Evolutionary conservation across 2,797 vertebrate genomes (phyloP).

Genomic region (Hybognathus amarus): DNA sequence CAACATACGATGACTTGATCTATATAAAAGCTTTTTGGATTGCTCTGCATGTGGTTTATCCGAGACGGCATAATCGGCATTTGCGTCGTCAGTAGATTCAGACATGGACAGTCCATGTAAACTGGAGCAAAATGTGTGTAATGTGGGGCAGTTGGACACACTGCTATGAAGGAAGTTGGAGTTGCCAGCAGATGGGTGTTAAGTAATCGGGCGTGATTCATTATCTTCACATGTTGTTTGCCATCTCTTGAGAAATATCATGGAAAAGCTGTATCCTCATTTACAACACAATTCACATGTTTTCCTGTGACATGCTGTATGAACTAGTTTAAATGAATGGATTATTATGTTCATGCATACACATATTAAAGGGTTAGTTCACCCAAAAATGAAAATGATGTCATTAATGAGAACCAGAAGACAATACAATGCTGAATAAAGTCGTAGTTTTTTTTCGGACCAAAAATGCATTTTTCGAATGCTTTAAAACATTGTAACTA

Average conservation of each 20-base stretch:
- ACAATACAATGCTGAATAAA: too few species aligned
- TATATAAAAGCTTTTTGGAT: neutral
- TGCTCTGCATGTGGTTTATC: neutral
- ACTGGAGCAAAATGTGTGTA: constrained; percentile 43
- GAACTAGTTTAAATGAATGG: neutral
- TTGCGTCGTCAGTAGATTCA: neutral
- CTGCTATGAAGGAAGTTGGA: constrained; percentile 15
- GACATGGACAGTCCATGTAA: constrained; percentile 12
- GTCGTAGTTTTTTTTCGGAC: too few species aligned
- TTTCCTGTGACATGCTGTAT: neutral
- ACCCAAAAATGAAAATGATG: too few species aligned
- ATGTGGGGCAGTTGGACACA: constrained; percentile 52
- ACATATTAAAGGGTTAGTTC: neutral
- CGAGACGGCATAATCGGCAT: neutral
- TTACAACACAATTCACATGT: constrained; percentile 3
- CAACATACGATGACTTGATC: neutral
- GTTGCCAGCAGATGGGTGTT: constrained; percentile 56
- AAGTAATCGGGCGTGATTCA: constrained; percentile 58
- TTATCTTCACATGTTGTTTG: constrained; percentile 53
- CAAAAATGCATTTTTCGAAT: too few species aligned
- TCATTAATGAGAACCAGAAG: too few species aligned
- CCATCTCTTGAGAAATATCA: constrained; percentile 22
- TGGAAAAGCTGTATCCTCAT: too few species aligned
- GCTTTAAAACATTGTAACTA: too few species aligned
- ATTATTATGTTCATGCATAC: neutral